Evolutionary conservation across 2,797 vertebrate species (phyloP), one percentile per base, ranked within the genome.

Genomic region (Anguilla marmorata): DNA sequence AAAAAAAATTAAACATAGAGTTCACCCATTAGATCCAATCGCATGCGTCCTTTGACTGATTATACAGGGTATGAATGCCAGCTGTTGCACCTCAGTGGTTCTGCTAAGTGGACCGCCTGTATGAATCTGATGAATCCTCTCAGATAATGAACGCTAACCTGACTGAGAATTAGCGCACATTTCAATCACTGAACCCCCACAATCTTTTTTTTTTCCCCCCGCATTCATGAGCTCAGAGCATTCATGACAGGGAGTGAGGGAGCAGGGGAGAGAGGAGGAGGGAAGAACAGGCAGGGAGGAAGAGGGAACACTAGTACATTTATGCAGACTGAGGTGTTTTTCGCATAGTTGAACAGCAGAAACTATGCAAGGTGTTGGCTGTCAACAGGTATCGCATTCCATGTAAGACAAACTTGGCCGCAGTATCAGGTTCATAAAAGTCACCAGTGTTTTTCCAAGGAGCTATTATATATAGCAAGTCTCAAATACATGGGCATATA

Each of bases 371-470:
- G 56, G 89, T 80, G 54, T 27, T 50, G 90, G 88, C 86, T 87
- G 89, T 92, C 66, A 27, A 74, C 85, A 92, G 86, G 91, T 91
- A 91, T 94, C 92, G 33, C 60, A 85, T 93, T 92, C 89, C 91
- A 90, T n/a, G 7, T 84, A 0, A 37, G 72, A 74, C 16, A 45
- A 41, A 19, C 79, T 48, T 82, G 87, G 66, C 86, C 41, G 66
- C 85, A 50, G 69, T 87, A 89, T 90, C 90, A 1, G 86, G 87
- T 90, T 86, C 89, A 90, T 88, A 60, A 37, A 88, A 88, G 90
- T 93, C 90, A 72, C 87, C 82, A 83, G 86, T 87, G 63, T 92
- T 93, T 93, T 90, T 86, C 87, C 27, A 2, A 87, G 87, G 87
- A 92, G 92, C 88, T 89, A 90, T 92, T 91, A 66, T 8, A 66